Evolutionary conservation across 2,797 vertebrate species (phyloP), one percentile per base, ranked within the genome.

Genomic region (Lutjanus campechanus): DNA sequence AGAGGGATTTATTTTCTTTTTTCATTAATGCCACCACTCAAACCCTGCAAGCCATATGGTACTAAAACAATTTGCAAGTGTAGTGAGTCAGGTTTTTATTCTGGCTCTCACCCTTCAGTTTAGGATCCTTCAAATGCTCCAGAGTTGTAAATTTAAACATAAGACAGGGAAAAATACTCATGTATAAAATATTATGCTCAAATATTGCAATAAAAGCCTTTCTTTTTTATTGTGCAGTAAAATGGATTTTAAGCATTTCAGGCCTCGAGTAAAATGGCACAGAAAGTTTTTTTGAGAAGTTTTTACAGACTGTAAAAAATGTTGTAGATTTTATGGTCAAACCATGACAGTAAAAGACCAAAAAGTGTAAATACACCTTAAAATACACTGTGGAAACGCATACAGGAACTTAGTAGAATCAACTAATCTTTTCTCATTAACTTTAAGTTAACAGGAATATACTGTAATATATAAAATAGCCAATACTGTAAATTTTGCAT

Each of bases 1-100:
- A 17, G 7, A 41, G 64, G 76, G 84, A 80, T 55, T 70, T 46
- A 63, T 65, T 73, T 55, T 22, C 25, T 49, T 79, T 60, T 79
- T 65, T 73, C 25, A 69, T 82, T 46, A 49, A 69, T 51, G 19
- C 56, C 76, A 50, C 53, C 55, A 44, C 17, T 62, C 43, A 46
- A 17, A 67, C 62, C 73, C 50, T 40, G 1, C 7, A 17, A 67
- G 64, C 60, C 77, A 61, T 73, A 69, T 56, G 64, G 40, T 25
- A 6, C 19, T 22, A 20, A 79, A 73, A 25, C 65, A 53, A 73
- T 75, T 61, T 67, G 6, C 12, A 73, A 58, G 61, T 58, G 29
- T 11, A 51, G 13, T 5, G 15, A 19, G 25, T 41, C 0, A 3
- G 10, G 13, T 17, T 60, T 36, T 51, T 19, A 16, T 43, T 61